These are phyloP conservation scores for Tetragnatha versicolor DNA, from an alignment of 1,140 invertebrate species.

Conservation along the genomic window DNA sequence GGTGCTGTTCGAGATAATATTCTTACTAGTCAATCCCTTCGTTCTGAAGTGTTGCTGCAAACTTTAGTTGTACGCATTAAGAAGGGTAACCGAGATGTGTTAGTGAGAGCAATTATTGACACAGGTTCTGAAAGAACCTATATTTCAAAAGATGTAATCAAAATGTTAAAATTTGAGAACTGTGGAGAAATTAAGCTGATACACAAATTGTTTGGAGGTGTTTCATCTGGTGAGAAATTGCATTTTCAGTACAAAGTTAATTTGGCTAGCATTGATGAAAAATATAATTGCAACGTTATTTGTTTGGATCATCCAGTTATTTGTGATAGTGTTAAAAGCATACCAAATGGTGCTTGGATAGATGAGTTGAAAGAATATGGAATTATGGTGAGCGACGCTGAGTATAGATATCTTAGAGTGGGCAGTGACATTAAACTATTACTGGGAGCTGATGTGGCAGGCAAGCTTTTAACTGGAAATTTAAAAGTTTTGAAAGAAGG, in stretches of 20 bases:
- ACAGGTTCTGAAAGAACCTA: background rate
- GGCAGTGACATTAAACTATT: background rate
- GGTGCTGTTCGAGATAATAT: background rate
- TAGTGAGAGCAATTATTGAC: background rate
- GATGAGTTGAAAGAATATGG: background rate
- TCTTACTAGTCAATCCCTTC: background rate
- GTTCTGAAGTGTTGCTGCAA: background rate
- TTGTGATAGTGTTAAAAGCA: background rate
- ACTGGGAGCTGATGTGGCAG: background rate
- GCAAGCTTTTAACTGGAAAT: background rate
- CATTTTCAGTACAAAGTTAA: background rate
- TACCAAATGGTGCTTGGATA: background rate
- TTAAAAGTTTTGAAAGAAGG: background rate
- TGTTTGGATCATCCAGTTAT: background rate
- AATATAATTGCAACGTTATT: background rate
- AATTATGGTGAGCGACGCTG: background rate
- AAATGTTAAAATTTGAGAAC: background rate
- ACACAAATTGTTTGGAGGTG: slow-evolving; percentile 1
- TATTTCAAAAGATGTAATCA: background rate
- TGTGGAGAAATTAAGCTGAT: background rate
- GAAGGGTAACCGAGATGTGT: background rate
- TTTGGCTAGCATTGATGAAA: background rate
- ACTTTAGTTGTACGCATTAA: background rate
- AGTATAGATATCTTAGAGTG: background rate
- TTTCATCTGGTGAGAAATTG: background rate